Percentiles rank a stretch among this genome's conserved stretches.
These are phyloP conservation scores for Emydoidea blandingii DNA, from an alignment of 2,797 vertebrate genomes.

Conservation along the genomic window DNA sequence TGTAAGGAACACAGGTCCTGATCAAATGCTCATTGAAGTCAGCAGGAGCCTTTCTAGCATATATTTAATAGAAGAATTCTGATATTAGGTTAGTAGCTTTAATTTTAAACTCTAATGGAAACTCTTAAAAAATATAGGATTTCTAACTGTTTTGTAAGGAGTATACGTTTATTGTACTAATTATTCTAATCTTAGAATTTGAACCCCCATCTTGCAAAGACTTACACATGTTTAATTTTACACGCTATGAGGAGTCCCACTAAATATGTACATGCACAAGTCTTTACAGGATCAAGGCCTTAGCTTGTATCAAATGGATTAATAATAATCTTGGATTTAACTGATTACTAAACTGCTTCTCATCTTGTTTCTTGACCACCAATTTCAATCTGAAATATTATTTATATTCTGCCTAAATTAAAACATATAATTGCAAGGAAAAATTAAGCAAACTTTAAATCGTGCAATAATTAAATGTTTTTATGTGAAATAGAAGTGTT, in stretches of 20 bases:
- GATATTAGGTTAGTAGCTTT: neutral
- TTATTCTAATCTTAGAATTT: slow-evolving; percentile 21
- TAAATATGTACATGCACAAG: neutral
- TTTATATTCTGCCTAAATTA: neutral
- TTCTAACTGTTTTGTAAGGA: neutral
- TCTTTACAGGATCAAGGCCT: neutral
- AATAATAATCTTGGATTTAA: neutral
- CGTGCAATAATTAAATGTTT: neutral
- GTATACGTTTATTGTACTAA: neutral
- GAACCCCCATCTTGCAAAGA: neutral
- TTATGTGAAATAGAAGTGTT: neutral
- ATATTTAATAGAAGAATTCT: neutral
- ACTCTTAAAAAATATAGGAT: neutral
- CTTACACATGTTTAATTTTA: neutral
- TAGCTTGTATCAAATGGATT: neutral
- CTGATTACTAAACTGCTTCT: neutral
- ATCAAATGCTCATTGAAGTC: neutral
- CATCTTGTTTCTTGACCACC: neutral
- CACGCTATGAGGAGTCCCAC: neutral
- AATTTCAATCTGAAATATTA: neutral
- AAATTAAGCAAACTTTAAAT: neutral
- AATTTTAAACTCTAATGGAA: neutral
- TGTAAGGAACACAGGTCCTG: neutral
- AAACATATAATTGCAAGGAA: neutral
- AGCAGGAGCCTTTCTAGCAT: neutral